Conservation (phyloP, 2,888 invertebrate species). For the Parnassius mnemosyne region DNA sequence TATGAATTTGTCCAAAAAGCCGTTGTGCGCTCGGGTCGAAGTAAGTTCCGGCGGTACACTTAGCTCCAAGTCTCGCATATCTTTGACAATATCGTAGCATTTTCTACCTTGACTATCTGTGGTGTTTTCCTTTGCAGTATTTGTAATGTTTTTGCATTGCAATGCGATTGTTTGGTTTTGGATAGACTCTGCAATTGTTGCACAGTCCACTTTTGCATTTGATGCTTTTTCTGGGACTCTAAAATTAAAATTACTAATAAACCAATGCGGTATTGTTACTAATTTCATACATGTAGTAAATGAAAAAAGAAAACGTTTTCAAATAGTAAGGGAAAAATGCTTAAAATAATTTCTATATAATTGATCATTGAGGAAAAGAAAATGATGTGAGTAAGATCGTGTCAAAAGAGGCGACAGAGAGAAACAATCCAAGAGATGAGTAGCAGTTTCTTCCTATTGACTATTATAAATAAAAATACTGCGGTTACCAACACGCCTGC, state of each 20-base stretch:
- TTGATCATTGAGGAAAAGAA: too few species aligned
- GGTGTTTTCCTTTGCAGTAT: background rate
- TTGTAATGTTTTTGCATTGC: background rate
- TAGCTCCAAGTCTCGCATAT: constrained; percentile 13
- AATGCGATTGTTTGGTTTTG: background rate
- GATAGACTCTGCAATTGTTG: background rate
- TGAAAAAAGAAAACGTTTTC: too few species aligned
- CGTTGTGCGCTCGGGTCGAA: background rate
- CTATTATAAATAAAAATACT: too few species aligned
- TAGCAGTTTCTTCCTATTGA: too few species aligned
- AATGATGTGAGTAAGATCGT: too few species aligned
- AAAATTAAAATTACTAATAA: background rate
- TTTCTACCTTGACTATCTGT: background rate
- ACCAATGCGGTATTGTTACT: too few species aligned
- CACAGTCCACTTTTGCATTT: background rate
- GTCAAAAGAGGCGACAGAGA: too few species aligned
- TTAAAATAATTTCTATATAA: too few species aligned
- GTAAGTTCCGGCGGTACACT: constrained; percentile 6
- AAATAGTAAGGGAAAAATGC: too few species aligned
- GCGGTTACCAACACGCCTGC: too few species aligned
- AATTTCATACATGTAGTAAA: too few species aligned
- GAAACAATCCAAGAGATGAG: too few species aligned
- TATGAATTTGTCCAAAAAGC: constrained; percentile 18
- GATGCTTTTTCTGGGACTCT: background rate
- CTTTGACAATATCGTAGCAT: constrained; percentile 17